phyloP scores from a whole-genome alignment of 2,113 vertebrate species.

The Otus sunia region DNA sequence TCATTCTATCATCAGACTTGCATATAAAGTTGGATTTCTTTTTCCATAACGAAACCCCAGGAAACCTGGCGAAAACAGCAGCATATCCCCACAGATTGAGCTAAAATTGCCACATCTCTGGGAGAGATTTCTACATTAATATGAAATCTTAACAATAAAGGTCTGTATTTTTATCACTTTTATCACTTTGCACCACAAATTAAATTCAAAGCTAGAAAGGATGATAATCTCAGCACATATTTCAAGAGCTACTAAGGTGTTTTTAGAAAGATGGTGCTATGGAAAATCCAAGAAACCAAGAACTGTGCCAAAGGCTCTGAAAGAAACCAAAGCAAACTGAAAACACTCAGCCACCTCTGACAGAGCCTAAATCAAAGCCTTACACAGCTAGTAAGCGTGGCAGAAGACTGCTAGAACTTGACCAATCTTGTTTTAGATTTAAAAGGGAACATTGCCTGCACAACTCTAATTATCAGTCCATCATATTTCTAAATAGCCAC shows the following conservation, averaged over 20 bases:
- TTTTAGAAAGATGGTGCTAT: background rate
- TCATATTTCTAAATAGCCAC: background rate
- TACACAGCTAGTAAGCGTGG: background rate
- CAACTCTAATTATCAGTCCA: background rate
- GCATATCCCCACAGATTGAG: background rate
- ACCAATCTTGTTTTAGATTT: background rate
- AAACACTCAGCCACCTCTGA: background rate
- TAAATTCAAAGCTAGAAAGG: slow-evolving; percentile 13
- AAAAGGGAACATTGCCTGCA: background rate
- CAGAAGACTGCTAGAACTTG: background rate
- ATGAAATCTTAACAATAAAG: background rate
- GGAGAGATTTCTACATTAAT: background rate
- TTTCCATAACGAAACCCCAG: background rate
- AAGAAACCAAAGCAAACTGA: slow-evolving; percentile 31
- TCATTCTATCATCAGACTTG: background rate
- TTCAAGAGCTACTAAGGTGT: background rate
- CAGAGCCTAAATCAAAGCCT: background rate
- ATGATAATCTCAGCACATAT: background rate
- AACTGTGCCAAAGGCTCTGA: slow-evolving; percentile 8
- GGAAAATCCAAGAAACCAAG: background rate
- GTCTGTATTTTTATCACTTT: background rate
- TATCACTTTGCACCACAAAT: background rate
- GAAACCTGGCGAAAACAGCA: background rate
- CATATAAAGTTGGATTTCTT: background rate
- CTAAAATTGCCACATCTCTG: background rate